Base-by-base conservation (phyloP, 2,113 vertebrate species). In the Rhinolophus ferrumequinum region DNA sequence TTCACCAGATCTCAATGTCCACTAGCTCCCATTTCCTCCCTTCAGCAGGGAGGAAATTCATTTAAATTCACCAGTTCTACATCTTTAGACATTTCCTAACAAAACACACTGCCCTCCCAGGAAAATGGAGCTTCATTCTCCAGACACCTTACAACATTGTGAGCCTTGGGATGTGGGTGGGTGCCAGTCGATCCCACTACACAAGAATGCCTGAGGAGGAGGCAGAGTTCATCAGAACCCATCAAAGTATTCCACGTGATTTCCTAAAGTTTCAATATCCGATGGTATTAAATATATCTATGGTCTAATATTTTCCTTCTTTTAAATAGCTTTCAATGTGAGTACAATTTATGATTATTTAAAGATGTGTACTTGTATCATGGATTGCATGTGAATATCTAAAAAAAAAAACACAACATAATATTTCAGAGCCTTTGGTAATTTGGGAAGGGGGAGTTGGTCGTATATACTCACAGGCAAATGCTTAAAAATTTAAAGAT, bases 391-490 rank as follows among this genome's bases (percentile, higher is more conserved):
- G 12, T 66, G 33, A 70, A 19, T 72, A 54, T 79, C 16, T 38
- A 88, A 47, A 85, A 28, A 76, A 24, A 66, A 38, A 80, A 56
- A 56, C 14, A 18, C 58, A 50, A 79, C 50, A 44, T 44, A 44
- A 44, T 44, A 64, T 9, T 44, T 70, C 47, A 72, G 22, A 52
- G 14, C 0, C 24, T 90, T 35, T 30, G 5, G 28, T 87, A 13
- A 5, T 24, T 50, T 44, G 3, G 8, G 24, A 35, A 2, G 28
- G 33, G 21, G 0, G 22, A 58, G 13, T 6, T 22, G 11, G 22
- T 67, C 22, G 44, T 24, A 30, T 12, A 47, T 11, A 12, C 12
- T 79, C 56, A 88, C 3, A 92, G 33, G 54, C 18, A 89, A 54
- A 47, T 66, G 6, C 11, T 28, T 72, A 26, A 60, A 77, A 73